Evolutionary conservation across 2,113 vertebrate species (phyloP), one percentile per base, ranked within the genome.

Genomic region (Rallus limicola): DNA sequence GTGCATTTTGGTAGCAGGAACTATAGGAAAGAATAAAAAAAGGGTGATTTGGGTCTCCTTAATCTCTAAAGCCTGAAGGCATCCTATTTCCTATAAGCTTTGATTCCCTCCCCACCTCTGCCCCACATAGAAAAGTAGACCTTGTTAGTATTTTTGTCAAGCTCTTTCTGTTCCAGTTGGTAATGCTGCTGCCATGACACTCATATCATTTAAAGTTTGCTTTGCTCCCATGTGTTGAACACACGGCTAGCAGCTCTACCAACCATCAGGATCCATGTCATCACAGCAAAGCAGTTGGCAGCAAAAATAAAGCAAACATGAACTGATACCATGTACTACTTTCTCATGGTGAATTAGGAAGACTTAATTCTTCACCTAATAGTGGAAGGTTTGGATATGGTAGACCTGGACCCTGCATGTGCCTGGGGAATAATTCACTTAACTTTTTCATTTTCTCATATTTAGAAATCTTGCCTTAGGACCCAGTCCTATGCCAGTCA

Each of bases 231-330:
- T 92, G 60, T 96, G 92, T 81, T 94, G 59, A 60, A 64, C 94
- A 95, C 58, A 85, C 97, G 91, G 79, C 71, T 85, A 78, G 38
- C 62, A 77, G 83, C 71, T 92, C 48, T 65, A 82, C 53, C 69
- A 86, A 14, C 86, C 67, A 15, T 81, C 81, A 95, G 77, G 87
- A 84, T 28, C 82, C 50, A 23, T 26, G 42, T n/a, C n/a, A 68
- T 46, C 56, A 46, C 12, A 69, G 88, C 56, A 93, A 94, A 97
- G 68, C 59, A 71, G 62, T 79, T 40, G 79, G 60, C 28, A 38
- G 76, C 77, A 81, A 94, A 97, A 97, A 94, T 93, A 95, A 96
- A 90, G 74, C 56, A 86, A 86, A 82, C 38, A n/a, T 65, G 60
- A 68, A 64, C 38, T 63, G 74, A 91, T 90, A 42, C 64, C 78